Base-by-base conservation (phyloP, 2,797 vertebrate genomes). In the Acrossocheilus wenchowensis region DNA sequence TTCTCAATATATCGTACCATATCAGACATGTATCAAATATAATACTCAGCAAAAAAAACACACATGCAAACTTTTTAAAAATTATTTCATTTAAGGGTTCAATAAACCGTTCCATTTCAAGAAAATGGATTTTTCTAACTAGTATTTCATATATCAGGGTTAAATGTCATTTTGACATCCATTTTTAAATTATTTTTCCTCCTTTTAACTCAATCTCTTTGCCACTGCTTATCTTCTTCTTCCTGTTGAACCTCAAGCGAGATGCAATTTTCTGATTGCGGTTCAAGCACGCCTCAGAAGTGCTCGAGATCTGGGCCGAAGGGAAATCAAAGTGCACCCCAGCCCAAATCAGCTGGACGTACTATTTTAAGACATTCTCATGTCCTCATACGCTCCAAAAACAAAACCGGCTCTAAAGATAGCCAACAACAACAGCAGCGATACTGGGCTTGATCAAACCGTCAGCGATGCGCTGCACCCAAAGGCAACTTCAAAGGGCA, bases 261-360 rank as follows among this genome's bases (percentile, higher is more conserved):
- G 89, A 90, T 91, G 69, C 41, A 82, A 80, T 89, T 87, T 88
- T 86, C 78, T 89, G 90, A 91, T 90, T 87, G 79, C 8, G 11
- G 19, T 41, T 54, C 43, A 72, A 87, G 75, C 82, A 72, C 0
- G n/a, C 68, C 80, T 64, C 12, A 64, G 62, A 64, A 64, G 26
- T 64, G 62, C 43, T 54, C 36, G 17, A 36, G 41, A 52, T 52
- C 62, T 71, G 21, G 36, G 17, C 5, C 57, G 23, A 81, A 26
- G 19, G 21, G 26, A 64, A 66, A 41, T 71, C 82, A 87, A 87
- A 82, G 26, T 39, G 17, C 14, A 30, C 21, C n/a, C 23, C 48
- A 68, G 71, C 36, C 52, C 62, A 79, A 86, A 73, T 82, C 74
- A 83, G 78, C 71, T 80, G 48, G 60, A 41, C 26, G 39, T 69